Conservation (phyloP, 2,888 invertebrate genomes). For the Ophioninae sp. region DNA sequence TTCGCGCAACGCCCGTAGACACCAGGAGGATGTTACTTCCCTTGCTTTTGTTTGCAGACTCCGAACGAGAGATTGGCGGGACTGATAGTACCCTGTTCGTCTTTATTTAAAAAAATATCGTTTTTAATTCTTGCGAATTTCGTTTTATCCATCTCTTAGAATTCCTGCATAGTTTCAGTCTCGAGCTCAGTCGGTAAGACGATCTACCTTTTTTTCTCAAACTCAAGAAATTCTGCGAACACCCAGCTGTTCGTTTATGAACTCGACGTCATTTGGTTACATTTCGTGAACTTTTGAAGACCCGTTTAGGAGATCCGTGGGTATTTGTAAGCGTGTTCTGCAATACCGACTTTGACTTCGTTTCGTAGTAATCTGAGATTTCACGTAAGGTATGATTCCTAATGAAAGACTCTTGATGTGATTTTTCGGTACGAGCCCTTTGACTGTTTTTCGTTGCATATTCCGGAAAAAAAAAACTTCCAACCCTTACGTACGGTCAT, state of each 20-base stretch:
- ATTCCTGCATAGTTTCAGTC: no score
- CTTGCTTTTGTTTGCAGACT: conserved; percentile 6
- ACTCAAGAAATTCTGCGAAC: no score
- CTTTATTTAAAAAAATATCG: conserved; percentile 10
- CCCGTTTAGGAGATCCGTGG: no score
- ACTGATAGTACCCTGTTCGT: conserved; percentile 21
- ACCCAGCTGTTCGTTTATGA: no score
- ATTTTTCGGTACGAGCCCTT: not conserved
- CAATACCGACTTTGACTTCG: no score
- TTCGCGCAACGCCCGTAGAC: not conserved
- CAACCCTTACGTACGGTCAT: not conserved
- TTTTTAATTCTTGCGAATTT: not conserved
- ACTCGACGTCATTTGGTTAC: no score
- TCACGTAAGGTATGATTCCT: no score
- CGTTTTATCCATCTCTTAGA: not conserved
- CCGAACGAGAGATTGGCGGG: conserved; percentile 41
- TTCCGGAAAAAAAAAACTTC: not conserved
- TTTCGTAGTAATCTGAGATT: no score
- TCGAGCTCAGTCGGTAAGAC: no score
- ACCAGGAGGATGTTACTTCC: conserved; percentile 6
- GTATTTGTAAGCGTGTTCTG: no score
- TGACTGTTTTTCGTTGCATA: not conserved
- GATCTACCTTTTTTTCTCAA: no score
- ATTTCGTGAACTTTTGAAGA: no score
- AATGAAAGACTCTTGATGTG: not conserved